Evolutionary conservation across 1,140 invertebrate species (phyloP).

Genomic region (Drosophila setifemur): DNA sequence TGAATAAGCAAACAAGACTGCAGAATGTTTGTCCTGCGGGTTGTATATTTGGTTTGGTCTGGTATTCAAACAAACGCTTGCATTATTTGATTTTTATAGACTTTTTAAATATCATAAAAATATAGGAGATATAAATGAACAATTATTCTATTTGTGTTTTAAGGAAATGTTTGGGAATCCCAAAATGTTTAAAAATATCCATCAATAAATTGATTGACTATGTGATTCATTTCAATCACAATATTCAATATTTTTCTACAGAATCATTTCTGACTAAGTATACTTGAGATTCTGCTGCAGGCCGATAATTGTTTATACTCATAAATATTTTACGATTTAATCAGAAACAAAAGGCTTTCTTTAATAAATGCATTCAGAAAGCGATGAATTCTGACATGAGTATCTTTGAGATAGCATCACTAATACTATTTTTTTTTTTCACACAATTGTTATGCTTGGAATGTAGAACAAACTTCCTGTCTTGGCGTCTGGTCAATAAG

Average conservation of each 20-base stretch:
- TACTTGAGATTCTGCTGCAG: too few species aligned
- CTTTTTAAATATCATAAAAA: not conserved
- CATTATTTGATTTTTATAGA: not conserved
- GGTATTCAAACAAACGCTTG: not conserved
- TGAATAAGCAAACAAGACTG: conserved; percentile 7
- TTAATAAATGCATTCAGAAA: too few species aligned
- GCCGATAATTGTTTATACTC: too few species aligned
- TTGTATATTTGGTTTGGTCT: not conserved
- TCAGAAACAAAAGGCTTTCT: too few species aligned
- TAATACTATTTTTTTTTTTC: too few species aligned
- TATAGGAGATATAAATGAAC: not conserved
- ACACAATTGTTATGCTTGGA: too few species aligned
- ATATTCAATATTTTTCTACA: too few species aligned
- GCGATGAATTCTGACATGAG: too few species aligned
- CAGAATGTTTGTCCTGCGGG: conserved; percentile 19
- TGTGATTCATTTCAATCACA: too few species aligned
- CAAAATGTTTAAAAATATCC: not conserved
- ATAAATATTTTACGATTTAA: too few species aligned
- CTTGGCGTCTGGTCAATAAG: conserved; percentile 34
- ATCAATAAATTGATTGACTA: too few species aligned
- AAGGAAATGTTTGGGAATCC: not conserved
- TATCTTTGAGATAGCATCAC: not conserved
- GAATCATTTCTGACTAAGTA: too few species aligned
- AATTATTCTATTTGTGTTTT: not conserved
- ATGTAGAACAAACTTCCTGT: conserved; percentile 64